A percentile compares a stretch with the other conserved stretches of the same genome.
phyloP scores from a whole-genome alignment of 2,888 invertebrate genomes.

The Tinea pellionella region DNA sequence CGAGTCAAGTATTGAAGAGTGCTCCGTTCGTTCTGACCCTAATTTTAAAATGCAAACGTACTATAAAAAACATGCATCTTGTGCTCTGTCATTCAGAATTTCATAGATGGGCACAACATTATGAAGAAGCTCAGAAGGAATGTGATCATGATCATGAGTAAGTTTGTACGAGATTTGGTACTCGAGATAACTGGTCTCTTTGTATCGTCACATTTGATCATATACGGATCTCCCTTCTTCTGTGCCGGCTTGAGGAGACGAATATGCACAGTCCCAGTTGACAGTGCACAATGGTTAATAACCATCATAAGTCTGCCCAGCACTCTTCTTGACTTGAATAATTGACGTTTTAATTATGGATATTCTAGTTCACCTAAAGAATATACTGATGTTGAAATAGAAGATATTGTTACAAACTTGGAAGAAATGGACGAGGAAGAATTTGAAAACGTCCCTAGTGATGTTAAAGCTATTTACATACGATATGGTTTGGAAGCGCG shows the following conservation, averaged over 20 bases:
- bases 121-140: conserved; percentile 43
- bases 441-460: conserved; percentile 36
- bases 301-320: too few relatives aligned
- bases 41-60: conserved; percentile 42
- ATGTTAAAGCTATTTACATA: conserved; percentile 44
- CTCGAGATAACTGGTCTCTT: too few relatives aligned
- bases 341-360: too few relatives aligned
- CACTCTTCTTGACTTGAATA: too few relatives aligned
- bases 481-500: conserved; percentile 41
- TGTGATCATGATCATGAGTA: conserved; percentile 39
- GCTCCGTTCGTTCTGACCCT: conserved; percentile 39
- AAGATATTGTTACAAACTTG: conserved; percentile 33
- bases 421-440: conserved; percentile 49
- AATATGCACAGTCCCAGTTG: too few relatives aligned
- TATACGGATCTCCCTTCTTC: too few relatives aligned
- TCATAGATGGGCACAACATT: conserved; percentile 41
- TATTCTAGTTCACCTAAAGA: conserved; percentile 25
- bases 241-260: too few relatives aligned
- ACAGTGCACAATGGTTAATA: too few relatives aligned
- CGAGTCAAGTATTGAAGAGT: conserved; percentile 41
- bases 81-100: conserved; percentile 53
- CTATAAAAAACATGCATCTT: conserved; percentile 44
- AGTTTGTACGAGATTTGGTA: too few relatives aligned
- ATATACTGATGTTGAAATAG: conserved; percentile 43
- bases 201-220: too few relatives aligned